Conservation (phyloP, 2,797 vertebrate genomes). For the Bradypus variegatus region DNA sequence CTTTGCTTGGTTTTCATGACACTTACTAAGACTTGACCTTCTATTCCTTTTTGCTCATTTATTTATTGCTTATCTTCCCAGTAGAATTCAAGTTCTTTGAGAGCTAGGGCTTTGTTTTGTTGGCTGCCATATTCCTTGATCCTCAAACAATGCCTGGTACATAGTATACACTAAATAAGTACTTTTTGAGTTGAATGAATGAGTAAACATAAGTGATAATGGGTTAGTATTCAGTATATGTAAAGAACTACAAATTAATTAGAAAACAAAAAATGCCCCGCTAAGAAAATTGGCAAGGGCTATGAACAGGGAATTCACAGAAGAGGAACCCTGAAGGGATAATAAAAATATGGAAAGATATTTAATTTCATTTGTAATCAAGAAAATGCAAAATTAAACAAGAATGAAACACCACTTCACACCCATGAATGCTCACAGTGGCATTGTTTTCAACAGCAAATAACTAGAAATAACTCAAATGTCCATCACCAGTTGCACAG, state of each 20-base stretch:
- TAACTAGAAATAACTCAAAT: not conserved
- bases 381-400: too few relatives aligned
- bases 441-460: not conserved
- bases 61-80: not conserved
- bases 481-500: not conserved
- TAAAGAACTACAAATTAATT: not conserved
- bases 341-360: constrained; percentile 25
- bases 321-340: constrained; percentile 5
- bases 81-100: constrained; percentile 19
- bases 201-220: constrained; percentile 6
- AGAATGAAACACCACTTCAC: too few relatives aligned
- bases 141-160: not conserved
- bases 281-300: constrained; percentile 11
- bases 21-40: not conserved
- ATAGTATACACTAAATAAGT: not conserved
- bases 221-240: constrained; percentile 12
- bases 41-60: constrained; percentile 12
- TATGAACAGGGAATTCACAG: not conserved
- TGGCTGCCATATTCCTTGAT: not conserved
- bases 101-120: not conserved
- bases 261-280: not conserved
- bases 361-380: not conserved
- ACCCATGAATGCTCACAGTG: not conserved
- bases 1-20: not conserved
- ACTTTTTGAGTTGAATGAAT: not conserved